Percentiles rank a stretch among this genome's conserved stretches.
phyloP scores from a whole-genome alignment of 2,113 vertebrate genomes.

The Rhineura floridana region DNA sequence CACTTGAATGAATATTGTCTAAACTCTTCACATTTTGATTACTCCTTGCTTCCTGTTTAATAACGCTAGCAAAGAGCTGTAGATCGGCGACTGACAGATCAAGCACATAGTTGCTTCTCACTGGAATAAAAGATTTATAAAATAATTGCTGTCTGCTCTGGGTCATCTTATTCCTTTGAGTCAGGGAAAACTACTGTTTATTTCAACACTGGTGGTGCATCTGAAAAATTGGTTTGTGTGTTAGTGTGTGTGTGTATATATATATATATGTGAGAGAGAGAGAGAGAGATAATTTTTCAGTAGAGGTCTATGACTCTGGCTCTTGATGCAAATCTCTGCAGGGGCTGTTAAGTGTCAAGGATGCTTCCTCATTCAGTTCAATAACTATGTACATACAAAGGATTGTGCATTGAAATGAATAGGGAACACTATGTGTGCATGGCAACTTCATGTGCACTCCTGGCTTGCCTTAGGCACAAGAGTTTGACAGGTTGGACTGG shows the following conservation, averaged over 20 bases:
- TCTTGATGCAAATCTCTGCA: neutral
- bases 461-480: neutral
- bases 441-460: neutral
- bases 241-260: neutral
- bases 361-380: neutral
- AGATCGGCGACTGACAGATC: conserved; percentile 31
- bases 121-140: conserved; percentile 31
- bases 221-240: neutral
- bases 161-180: conserved; percentile 10
- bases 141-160: neutral
- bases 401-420: neutral
- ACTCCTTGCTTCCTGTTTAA: conserved; percentile 17
- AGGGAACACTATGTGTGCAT: neutral
- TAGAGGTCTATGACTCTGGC: neutral
- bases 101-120: neutral
- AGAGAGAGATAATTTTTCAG: neutral
- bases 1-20: neutral
- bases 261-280: no score
- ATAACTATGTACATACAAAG: neutral
- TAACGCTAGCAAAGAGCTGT: neutral
- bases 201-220: neutral
- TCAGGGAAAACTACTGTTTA: neutral
- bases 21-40: neutral
- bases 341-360: neutral
- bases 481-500: neutral